Evolutionary conservation across 2,888 invertebrate species (phyloP).

Genomic region (Galerucella nymphaeae): DNA sequence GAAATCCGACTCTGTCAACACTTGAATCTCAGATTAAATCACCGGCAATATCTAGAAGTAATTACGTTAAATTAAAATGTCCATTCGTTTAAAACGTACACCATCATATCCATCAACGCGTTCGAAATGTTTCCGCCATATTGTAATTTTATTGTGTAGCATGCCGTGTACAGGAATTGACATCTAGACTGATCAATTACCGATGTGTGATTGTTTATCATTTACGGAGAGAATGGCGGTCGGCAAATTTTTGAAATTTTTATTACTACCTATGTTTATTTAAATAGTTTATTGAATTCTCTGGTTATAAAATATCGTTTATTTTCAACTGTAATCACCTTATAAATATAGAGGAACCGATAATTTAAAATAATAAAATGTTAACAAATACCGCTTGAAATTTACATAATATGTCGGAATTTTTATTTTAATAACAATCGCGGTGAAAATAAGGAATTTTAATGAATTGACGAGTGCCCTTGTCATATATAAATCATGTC

Average conservation of each 20-base stretch:
- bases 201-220: not conserved
- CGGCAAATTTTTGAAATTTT: not conserved
- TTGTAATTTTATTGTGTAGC: not conserved
- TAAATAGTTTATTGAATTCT: too few relatives aligned
- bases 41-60: not conserved
- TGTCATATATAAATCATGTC: slow-evolving; percentile 8
- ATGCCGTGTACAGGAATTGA: not conserved
- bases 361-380: too few relatives aligned
- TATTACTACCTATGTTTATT: not conserved
- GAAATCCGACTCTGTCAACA: not conserved
- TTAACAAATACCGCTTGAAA: not conserved
- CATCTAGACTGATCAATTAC: not conserved
- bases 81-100: not conserved
- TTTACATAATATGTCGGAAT: not conserved
- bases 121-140: not conserved
- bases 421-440: not conserved
- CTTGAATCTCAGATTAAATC: not conserved
- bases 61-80: not conserved
- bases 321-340: too few relatives aligned
- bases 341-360: too few relatives aligned
- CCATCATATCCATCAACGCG: not conserved
- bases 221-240: not conserved
- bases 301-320: too few relatives aligned
- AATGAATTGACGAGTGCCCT: not conserved
- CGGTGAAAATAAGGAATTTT: not conserved